Percentiles rank a stretch among this genome's conserved stretches.
Conservation (phyloP, 2,797 vertebrate genomes). For the Pseudomugil gertrudae region DNA sequence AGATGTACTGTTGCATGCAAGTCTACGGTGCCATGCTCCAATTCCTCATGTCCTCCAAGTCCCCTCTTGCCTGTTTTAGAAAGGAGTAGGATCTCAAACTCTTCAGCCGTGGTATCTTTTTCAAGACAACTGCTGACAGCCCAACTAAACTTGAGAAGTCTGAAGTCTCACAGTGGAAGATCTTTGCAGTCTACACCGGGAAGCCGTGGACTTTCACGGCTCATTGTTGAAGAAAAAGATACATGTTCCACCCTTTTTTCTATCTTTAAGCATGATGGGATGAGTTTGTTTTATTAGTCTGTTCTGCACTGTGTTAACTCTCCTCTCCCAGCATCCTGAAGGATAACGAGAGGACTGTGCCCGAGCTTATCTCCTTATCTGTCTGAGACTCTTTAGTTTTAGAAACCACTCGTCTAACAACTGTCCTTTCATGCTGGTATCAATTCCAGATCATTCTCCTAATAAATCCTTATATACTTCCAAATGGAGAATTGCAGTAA, state of each 20-base stretch:
- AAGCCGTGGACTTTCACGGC: conserved; percentile 38
- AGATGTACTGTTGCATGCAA: conserved; percentile 7
- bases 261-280: conserved; percentile 3
- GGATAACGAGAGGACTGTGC: conserved; percentile 53
- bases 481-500: no score
- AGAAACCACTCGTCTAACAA: conserved; percentile 54
- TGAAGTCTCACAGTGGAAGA: conserved; percentile 60
- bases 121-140: conserved; percentile 81
- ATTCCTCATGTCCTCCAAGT: conserved; percentile 65
- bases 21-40: conserved; percentile 21
- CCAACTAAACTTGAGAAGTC: conserved; percentile 78
- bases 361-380: conserved; percentile 52
- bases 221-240: conserved; percentile 14
- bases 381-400: conserved; percentile 28
- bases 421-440: conserved; percentile 57
- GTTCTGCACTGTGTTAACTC: conserved; percentile 29
- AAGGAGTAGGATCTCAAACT: conserved; percentile 58
- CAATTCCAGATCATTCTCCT: conserved; percentile 47
- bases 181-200: conserved; percentile 55
- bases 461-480: no score
- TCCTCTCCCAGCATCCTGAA: conserved; percentile 35
- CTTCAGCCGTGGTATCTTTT: conserved; percentile 76
- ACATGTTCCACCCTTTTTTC: conserved; percentile 2
- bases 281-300: neutral
- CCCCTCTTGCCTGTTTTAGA: conserved; percentile 75